Percentiles rank a stretch among this genome's conserved stretches.
Evolutionary conservation across 2,113 vertebrate genomes (phyloP).

Genomic region (Nymphicus hollandicus): DNA sequence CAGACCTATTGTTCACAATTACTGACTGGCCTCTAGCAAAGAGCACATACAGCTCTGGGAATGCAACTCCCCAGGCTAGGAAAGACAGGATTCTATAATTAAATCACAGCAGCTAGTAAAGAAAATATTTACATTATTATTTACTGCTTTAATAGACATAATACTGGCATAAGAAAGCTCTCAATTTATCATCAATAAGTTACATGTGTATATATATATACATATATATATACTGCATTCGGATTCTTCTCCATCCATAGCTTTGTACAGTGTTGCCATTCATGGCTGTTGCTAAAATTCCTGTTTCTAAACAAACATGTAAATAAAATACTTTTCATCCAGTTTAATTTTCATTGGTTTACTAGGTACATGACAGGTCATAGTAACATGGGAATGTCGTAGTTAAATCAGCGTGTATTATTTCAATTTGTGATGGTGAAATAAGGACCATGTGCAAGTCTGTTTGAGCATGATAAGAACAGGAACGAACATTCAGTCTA

Average conservation of each 20-base stretch:
- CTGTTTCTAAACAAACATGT: not conserved
- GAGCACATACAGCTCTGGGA: not conserved
- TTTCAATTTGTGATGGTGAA: not conserved
- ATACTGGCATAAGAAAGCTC: not conserved
- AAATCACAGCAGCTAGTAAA: not conserved
- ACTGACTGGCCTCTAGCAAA: not conserved
- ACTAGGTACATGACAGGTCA: not conserved
- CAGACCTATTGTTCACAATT: not conserved
- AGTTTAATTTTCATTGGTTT: not conserved
- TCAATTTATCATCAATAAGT: not conserved
- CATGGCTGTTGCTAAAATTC: not conserved
- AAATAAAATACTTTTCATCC: not conserved
- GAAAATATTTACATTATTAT: not conserved
- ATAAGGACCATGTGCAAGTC: not conserved
- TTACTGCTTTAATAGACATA: not conserved
- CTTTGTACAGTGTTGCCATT: not conserved
- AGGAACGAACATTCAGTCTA: not conserved
- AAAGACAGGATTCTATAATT: not conserved
- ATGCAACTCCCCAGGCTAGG: not conserved
- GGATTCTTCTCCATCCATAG: not conserved
- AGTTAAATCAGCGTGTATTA: not conserved
- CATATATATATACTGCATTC: not conserved
- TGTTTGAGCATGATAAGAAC: conserved; percentile 10
- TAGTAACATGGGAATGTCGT: not conserved
- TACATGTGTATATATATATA: not conserved